phyloP scores from a whole-genome alignment of 35 echinoderm and acorn worm species.

The Amphiura filiformis region DNA sequence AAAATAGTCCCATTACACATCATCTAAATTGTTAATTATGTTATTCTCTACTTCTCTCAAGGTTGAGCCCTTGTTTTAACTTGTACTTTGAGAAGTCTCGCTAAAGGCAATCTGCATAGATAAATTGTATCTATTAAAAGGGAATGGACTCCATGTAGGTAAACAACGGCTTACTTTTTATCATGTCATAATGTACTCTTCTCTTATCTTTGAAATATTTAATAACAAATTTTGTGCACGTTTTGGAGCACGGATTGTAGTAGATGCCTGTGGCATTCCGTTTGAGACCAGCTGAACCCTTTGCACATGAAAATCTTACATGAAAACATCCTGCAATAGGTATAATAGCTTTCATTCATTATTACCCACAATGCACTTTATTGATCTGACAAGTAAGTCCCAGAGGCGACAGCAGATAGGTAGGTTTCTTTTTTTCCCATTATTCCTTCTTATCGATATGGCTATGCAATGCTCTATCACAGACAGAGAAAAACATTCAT shows the following conservation, averaged over 20 bases:
- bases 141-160: neutral
- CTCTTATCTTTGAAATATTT: neutral
- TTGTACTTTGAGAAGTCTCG: neutral
- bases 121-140: neutral
- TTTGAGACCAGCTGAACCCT: neutral
- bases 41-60: neutral
- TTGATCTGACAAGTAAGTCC: neutral
- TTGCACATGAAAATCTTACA: neutral
- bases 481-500: neutral
- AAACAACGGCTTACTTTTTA: neutral
- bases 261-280: neutral
- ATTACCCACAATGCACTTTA: neutral
- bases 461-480: neutral
- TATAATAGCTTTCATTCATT: neutral
- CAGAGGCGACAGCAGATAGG: neutral
- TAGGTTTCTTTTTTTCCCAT: slow-evolving; percentile 13
- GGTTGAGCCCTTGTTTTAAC: neutral
- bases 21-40: slow-evolving; percentile 12
- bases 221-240: neutral
- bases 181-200: neutral
- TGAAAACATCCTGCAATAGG: neutral
- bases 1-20: slow-evolving; percentile 2
- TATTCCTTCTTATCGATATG: neutral
- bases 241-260: neutral
- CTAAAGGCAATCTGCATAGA: neutral